A percentile compares a stretch with the other conserved stretches of the same genome.
These are phyloP conservation scores for Calliopsis andreniformis DNA, from an alignment of 1,140 invertebrate species.

Conservation along the genomic window DNA sequence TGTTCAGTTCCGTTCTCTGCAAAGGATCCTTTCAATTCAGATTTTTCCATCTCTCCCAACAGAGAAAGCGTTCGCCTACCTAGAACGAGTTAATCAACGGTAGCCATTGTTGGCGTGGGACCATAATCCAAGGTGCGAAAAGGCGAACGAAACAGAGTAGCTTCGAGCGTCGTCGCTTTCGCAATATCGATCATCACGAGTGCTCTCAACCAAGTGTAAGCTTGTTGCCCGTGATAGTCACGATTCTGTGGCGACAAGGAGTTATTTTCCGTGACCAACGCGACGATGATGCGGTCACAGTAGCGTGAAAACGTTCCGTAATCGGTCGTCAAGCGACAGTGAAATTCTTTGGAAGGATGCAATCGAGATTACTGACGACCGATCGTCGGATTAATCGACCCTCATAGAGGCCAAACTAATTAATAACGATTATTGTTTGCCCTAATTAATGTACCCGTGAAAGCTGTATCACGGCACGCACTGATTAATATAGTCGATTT, in stretches of 20 bases:
- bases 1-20: no score
- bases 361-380: no score
- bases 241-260: background rate
- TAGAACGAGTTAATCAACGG: background rate
- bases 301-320: background rate
- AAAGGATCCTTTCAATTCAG: background rate
- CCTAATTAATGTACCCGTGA: no score
- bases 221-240: background rate
- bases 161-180: background rate
- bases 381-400: no score
- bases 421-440: no score
- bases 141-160: background rate
- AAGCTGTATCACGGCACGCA: background rate
- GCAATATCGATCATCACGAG: constrained; percentile 20
- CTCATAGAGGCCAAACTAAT: no score
- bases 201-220: background rate
- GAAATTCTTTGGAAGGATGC: no score
- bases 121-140: constrained; percentile 4
- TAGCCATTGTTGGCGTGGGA: background rate
- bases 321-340: background rate
- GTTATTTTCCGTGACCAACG: background rate
- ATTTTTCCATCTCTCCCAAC: background rate
- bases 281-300: background rate
- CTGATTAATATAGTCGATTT: constrained; percentile 7
- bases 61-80: background rate